Conservation (phyloP, 2,113 vertebrate genomes). For the Gavia stellata region DNA sequence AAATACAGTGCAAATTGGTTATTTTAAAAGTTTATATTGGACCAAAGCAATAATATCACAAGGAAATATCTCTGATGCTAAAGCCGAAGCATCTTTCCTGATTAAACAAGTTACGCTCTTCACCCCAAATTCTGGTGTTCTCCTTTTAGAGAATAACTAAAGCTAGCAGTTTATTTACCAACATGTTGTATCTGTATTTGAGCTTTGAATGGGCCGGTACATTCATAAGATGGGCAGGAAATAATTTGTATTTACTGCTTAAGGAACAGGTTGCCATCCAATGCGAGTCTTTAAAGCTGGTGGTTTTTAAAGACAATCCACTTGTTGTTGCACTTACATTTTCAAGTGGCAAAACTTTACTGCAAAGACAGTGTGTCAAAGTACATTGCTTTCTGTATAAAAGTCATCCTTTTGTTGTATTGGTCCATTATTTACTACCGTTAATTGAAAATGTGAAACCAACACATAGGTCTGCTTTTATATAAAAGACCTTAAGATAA, state of each 20-base stretch:
- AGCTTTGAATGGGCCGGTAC: neutral
- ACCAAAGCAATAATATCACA: conserved; percentile 40
- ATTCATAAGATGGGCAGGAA: conserved; percentile 3
- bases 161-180: conserved; percentile 14
- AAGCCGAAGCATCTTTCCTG: conserved; percentile 1
- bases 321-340: conserved; percentile 59
- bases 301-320: conserved; percentile 76
- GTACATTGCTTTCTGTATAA: conserved; percentile 59
- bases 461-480: conserved; percentile 66
- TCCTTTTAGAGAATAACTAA: neutral
- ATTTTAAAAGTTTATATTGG: conserved; percentile 6
- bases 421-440: conserved; percentile 68
- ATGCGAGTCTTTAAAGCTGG: conserved; percentile 55
- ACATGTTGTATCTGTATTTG: neutral
- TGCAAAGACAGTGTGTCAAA: conserved; percentile 69
- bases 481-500: conserved; percentile 75
- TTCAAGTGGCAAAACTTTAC: conserved; percentile 65
- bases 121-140: neutral
- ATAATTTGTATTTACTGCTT: neutral
- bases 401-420: conserved; percentile 61
- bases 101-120: neutral
- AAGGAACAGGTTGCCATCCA: conserved; percentile 15
- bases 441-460: conserved; percentile 72
- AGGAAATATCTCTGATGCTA: neutral
- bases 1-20: neutral